A percentile compares a stretch with the other conserved stretches of the same genome.
These are phyloP conservation scores for Lepidotrigona ventralis DNA, from an alignment of 1,140 invertebrate genomes.

Conservation along the genomic window DNA sequence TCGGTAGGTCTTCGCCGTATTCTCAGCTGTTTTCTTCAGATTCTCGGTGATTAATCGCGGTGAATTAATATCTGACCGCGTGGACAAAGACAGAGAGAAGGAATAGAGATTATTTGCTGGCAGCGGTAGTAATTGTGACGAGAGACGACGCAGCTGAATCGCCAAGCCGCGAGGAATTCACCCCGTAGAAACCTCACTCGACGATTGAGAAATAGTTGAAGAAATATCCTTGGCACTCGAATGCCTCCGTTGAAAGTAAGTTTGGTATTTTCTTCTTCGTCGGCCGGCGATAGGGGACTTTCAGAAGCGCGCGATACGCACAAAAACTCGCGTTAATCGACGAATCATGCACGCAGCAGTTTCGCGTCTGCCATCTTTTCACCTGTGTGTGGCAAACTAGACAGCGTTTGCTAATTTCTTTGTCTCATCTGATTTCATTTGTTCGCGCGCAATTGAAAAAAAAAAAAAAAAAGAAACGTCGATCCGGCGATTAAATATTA, in stretches of 20 bases:
- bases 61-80: slow-evolving; percentile 28
- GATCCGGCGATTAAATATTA: background rate
- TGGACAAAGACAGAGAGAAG: slow-evolving; percentile 21
- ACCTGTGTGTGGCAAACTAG: too few relatives aligned
- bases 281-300: too few relatives aligned
- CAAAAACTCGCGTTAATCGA: too few relatives aligned
- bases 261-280: slow-evolving; percentile 4
- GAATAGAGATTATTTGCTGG: slow-evolving; percentile 26
- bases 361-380: too few relatives aligned
- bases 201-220: slow-evolving; percentile 25
- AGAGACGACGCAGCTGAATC: background rate
- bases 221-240: slow-evolving; percentile 18
- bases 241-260: background rate
- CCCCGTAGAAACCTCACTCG: background rate
- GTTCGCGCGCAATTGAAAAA: too few relatives aligned
- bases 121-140: slow-evolving; percentile 26
- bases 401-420: too few relatives aligned
- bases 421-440: too few relatives aligned
- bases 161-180: background rate
- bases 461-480: background rate
- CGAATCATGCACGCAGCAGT: too few relatives aligned
- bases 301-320: background rate
- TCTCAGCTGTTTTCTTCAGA: slow-evolving; percentile 18
- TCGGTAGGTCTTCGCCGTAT: background rate
- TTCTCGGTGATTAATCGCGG: slow-evolving; percentile 23